Base-by-base conservation (phyloP, 2,888 invertebrate genomes). In the Chaitophorus viminalis region DNA sequence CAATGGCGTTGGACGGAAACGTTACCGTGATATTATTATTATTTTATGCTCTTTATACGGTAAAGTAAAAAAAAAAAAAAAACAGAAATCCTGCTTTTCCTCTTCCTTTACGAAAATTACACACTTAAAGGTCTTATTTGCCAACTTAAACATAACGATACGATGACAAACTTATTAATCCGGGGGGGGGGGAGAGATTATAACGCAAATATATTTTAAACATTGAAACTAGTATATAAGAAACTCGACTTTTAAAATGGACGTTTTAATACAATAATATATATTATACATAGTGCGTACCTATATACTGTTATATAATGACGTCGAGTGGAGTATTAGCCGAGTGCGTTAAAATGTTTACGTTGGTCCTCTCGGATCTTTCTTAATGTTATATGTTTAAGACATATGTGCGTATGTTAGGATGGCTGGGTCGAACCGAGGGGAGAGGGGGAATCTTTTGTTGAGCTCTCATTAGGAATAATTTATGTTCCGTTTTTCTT, bases 381-480 rank as follows among this genome's bases (percentile, higher is more conserved):
- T 65, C 79, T 79, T 79, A 65, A 79, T 36, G 36, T n/a, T n/a
- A 79, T 74, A 74, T 65, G 39, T 33, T 84, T 33, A 46, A 65
- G 76, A 84, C 75, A 76, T 60, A 33, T 76, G 81, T 39, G 60
- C 25, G 21, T 54, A 4, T 21, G 18, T 54, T 1, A 4, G 21
- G 21, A 1, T 60, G 5, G 21, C 21, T 6, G 29, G 31, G 11
- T 1, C 14, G 14, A 46, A 46, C 29, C 31, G 29, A 14, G 31
- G 21, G 31, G 29, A 21, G 21, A 21, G 68, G n/a, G 36, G 39
- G 18, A 14, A 21, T 75, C 85, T 85, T 85, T 85, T 85, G 85
- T 85, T 29, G 52, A 25, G 85, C 77, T 85, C 76, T 85, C 85
- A 85, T 85, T 85, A 85, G 65, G 46, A 65, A 77, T 85, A 85